Base-by-base conservation (phyloP, 2,888 invertebrate species). In the Heliconius sara region DNA sequence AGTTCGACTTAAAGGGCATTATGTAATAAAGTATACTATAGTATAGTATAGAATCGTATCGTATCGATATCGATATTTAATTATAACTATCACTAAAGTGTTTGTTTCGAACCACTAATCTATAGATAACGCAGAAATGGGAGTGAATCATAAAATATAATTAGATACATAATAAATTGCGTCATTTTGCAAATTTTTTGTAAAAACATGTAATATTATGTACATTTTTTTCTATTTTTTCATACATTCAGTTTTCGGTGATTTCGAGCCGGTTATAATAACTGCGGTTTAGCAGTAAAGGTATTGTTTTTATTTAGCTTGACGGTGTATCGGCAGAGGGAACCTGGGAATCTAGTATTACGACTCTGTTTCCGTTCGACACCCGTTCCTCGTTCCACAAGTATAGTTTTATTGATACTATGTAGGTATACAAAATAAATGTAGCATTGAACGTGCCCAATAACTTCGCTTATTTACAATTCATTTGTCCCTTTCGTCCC, bases 11-110 rank as follows among this genome's bases (percentile, higher is more conserved):
- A 66, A 22, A 75, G 25, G 27, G 25, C 22, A 39, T 79, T 76
- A 76, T 76, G 76, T 76, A 52, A 76, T 76, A 52, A 7, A 25
- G 16, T 71, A 65, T 47, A 3, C 5, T 25, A 65, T 47, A 9
- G 27, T 47, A 34, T 47, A 3, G 10, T 25, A 65, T 47, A 19
- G 22, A 39, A 39, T 65, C 6, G 5, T 19, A 65, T 47, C 19
- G 30, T 75, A 19, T 65, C 22, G 39, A 39, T 43, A 43, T 43
- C 25, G 25, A 27, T 66, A 65, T 65, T 47, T 47, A 47, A 66
- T 75, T 47, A 66, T 66, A 47, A 75, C 65, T 65, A 79, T 79
- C 76, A 60, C 16, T 43, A 16, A 34, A 78, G 76, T 79, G 80
- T 74, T 79, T 79, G n/a, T 66, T 52, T 57, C 75, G 27, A 66